Conservation (phyloP, 2,888 invertebrate genomes). For the Ennomos erosarius region DNA sequence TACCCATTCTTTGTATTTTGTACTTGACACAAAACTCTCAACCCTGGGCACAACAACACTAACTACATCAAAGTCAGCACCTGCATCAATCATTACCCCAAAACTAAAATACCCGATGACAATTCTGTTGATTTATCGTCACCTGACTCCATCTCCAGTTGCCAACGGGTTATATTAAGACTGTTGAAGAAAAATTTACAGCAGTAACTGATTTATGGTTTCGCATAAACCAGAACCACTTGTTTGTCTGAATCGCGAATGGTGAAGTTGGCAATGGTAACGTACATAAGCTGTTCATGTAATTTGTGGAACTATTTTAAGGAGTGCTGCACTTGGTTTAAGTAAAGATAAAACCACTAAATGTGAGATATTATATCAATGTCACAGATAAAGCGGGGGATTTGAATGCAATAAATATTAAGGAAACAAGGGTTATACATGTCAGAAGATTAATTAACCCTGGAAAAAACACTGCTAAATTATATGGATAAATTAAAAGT, state of each 20-base stretch:
- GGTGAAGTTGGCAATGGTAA: constrained; percentile 32
- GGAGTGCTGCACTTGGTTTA: constrained; percentile 16
- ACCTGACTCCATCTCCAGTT: constrained; percentile 64
- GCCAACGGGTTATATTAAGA: constrained; percentile 59
- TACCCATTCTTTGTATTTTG: constrained; percentile 13
- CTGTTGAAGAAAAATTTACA: constrained; percentile 59
- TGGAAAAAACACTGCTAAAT: background rate
- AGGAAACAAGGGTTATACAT: background rate
- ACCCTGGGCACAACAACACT: constrained; percentile 24
- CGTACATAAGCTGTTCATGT: constrained; percentile 20
- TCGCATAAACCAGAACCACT: constrained; percentile 53
- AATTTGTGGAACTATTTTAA: constrained; percentile 21
- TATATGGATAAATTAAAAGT: background rate
- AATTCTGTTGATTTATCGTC: constrained; percentile 62
- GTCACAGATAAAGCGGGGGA: background rate
- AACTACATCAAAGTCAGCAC: constrained; percentile 37
- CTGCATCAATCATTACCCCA: constrained; percentile 41
- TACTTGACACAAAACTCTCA: constrained; percentile 19
- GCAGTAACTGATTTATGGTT: constrained; percentile 57
- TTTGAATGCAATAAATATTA: constrained; percentile 4
- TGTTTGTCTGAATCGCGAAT: constrained; percentile 48
- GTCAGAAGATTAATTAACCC: constrained; percentile 2
- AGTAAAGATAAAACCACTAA: constrained; percentile 12
- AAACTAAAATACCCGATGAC: constrained; percentile 45
- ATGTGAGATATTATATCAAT: constrained; percentile 16